Evolutionary conservation across 2,888 invertebrate species (phyloP).

Genomic region (Drosophila quasianomalipes): DNA sequence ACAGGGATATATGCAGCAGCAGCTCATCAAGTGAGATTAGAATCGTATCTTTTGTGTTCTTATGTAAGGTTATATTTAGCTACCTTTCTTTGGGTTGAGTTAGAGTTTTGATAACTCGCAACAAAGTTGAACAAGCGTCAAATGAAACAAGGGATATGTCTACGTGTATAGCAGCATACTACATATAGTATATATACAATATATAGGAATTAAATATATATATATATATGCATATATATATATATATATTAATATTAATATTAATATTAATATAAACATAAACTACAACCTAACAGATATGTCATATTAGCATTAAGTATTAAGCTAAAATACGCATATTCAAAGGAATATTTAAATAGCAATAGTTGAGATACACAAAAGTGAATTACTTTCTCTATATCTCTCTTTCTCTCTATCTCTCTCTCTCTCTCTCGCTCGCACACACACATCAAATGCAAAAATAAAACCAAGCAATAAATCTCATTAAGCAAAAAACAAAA

Average conservation of each 20-base stretch:
- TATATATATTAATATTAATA: constrained; percentile 4
- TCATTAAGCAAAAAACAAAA: constrained; percentile 6
- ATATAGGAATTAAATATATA: constrained; percentile 16
- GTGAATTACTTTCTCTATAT: constrained; percentile 5
- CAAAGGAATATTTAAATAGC: constrained; percentile 28
- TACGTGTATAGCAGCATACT: constrained; percentile 81
- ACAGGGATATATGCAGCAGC: constrained; percentile 24
- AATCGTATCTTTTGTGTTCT: constrained; percentile 27
- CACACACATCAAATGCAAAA: constrained; percentile 16
- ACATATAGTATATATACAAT: constrained; percentile 26
- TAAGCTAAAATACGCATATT: constrained; percentile 21
- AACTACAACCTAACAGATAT: constrained; percentile 28
- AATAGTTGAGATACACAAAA: constrained; percentile 25
- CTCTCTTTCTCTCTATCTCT: not conserved
- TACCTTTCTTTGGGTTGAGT: constrained; percentile 24
- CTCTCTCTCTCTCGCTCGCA: constrained; percentile 14
- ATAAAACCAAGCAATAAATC: constrained; percentile 16
- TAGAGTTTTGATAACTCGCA: constrained; percentile 47
- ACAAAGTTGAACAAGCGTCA: constrained; percentile 81
- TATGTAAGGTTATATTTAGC: constrained; percentile 36
- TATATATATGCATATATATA: constrained; percentile 1
- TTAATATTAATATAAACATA: constrained; percentile 3
- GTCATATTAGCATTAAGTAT: constrained; percentile 20
- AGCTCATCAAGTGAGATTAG: constrained; percentile 36
- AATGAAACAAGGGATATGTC: constrained; percentile 86